Conservation (phyloP, 2,113 vertebrate species). For the Herpetotheres cachinnans region DNA sequence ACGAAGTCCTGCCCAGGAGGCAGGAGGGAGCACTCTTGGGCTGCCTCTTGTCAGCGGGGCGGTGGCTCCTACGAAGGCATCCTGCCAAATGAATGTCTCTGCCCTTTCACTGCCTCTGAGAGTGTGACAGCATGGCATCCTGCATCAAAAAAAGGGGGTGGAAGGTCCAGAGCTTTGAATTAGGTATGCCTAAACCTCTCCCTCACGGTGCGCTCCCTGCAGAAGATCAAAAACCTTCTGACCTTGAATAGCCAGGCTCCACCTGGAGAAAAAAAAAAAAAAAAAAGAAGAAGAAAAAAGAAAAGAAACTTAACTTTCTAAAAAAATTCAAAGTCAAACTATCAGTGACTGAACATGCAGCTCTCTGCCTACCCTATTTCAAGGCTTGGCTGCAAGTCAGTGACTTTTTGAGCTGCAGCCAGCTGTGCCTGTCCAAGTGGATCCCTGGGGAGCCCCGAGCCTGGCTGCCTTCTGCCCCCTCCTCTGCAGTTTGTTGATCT, state of each 20-base stretch:
- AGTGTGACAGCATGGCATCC: neutral
- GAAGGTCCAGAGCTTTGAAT: neutral
- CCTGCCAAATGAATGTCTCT: neutral
- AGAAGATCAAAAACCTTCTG: neutral
- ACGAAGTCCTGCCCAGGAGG: neutral
- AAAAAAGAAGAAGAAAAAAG: too few relatives aligned
- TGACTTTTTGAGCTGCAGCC: neutral
- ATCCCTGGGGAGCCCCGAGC: neutral
- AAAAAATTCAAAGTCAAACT: constrained; percentile 37
- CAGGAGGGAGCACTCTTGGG: neutral
- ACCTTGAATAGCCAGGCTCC: neutral
- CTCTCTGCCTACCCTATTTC: neutral
- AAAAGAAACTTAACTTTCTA: neutral
- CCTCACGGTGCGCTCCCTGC: neutral
- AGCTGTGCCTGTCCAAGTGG: neutral
- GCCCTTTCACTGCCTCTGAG: neutral
- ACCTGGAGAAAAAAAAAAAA: neutral
- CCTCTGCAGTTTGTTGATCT: neutral
- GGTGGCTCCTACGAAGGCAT: neutral
- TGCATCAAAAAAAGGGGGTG: neutral
- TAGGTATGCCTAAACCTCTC: neutral
- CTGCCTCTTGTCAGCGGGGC: neutral
- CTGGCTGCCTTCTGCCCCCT: neutral
- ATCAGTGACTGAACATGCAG: neutral
- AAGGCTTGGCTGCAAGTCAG: constrained; percentile 18